Evolutionary conservation across 1,140 invertebrate species (phyloP).

Genomic region (Radopholus similis): DNA sequence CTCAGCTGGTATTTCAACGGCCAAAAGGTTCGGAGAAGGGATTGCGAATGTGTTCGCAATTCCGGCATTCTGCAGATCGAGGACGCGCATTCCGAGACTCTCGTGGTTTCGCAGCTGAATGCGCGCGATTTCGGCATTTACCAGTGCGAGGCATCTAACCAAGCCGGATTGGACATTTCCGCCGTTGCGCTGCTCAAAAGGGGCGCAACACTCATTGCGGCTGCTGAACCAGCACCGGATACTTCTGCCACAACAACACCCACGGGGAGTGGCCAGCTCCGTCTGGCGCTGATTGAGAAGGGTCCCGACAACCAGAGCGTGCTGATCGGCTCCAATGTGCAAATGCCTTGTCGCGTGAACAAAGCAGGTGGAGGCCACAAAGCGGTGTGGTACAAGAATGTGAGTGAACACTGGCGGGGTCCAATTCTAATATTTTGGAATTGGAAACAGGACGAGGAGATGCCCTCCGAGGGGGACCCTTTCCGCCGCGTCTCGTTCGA

Average conservation of each 20-base stretch:
- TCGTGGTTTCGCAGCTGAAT: constrained; percentile 76
- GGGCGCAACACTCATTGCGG: constrained; percentile 52
- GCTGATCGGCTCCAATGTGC: constrained; percentile 56
- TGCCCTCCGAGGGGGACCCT: constrained; percentile 38
- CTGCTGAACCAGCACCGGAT: constrained; percentile 76
- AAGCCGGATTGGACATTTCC: constrained; percentile 79
- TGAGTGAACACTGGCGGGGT: constrained; percentile 24
- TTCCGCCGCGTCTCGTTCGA: constrained; percentile 43
- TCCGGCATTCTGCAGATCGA: constrained; percentile 59
- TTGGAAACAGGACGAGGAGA: constrained; percentile 39
- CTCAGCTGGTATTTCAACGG: constrained; percentile 46
- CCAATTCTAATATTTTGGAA: constrained; percentile 20
- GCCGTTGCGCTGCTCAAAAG: constrained; percentile 94
- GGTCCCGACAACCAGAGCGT: constrained; percentile 54
- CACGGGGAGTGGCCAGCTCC: constrained; percentile 21
- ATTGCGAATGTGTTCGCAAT: constrained; percentile 24
- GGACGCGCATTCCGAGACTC: constrained; percentile 68
- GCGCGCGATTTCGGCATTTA: constrained; percentile 87
- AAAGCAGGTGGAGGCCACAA: constrained; percentile 22
- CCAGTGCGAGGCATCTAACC: constrained; percentile 84
- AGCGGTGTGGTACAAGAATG: constrained; percentile 48
- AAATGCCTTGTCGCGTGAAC: constrained; percentile 52
- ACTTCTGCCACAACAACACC: constrained; percentile 68
- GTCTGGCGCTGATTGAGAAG: constrained; percentile 43
- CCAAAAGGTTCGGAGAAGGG: constrained; percentile 33